Evolutionary conservation across 2,113 vertebrate genomes (phyloP).

Genomic region (Anarrhichthys ocellatus): DNA sequence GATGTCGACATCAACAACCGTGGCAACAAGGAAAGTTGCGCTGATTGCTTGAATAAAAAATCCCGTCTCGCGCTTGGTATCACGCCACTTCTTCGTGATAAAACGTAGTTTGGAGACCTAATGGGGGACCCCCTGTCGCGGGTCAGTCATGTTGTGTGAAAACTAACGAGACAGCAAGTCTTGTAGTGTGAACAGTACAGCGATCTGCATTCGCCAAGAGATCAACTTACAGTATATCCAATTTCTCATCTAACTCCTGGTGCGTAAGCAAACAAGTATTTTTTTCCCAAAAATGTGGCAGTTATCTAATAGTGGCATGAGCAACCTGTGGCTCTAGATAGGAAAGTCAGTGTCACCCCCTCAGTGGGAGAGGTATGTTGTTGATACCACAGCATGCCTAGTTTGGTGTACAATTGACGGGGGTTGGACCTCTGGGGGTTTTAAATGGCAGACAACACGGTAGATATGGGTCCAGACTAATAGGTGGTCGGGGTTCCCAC

Average conservation of each 20-base stretch:
- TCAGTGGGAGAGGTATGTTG: conserved; percentile 34
- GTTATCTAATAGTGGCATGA: background rate
- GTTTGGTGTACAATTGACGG: background rate
- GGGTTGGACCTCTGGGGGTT: conserved; percentile 35
- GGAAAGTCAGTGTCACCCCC: background rate
- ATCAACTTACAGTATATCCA: background rate
- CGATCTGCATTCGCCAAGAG: background rate
- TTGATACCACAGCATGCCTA: conserved; percentile 41
- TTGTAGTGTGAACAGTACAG: background rate
- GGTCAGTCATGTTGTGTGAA: background rate
- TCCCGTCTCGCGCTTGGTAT: background rate
- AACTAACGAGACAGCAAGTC: background rate
- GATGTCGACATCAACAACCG: too few relatives aligned
- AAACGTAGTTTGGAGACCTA: too few relatives aligned
- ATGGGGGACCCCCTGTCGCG: background rate
- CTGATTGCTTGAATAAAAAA: background rate
- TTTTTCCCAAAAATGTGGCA: background rate
- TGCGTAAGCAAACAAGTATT: background rate
- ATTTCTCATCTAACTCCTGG: background rate
- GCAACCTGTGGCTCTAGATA: conserved; percentile 3
- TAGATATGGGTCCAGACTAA: conserved; percentile 53
- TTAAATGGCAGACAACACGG: conserved; percentile 39
- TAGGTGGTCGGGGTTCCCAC: conserved; percentile 42
- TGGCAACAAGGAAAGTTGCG: too few relatives aligned
- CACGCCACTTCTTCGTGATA: too few relatives aligned